Evolutionary conservation across 2,113 vertebrate genomes (phyloP).

Genomic region (Charadrius vociferus): DNA sequence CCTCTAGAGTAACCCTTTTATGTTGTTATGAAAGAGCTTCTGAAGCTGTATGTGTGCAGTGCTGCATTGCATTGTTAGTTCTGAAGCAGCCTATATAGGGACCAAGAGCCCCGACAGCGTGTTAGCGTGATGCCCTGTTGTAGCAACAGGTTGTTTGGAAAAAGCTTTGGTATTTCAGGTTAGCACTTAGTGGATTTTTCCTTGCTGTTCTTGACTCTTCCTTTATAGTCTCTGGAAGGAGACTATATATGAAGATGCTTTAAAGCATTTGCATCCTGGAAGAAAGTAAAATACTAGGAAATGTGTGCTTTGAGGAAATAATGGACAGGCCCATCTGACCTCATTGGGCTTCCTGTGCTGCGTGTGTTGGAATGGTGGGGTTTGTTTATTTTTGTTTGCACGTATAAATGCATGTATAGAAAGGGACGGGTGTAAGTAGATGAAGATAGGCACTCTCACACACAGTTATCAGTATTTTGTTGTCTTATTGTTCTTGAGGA

Average conservation of each 20-base stretch:
- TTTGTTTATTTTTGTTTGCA: background rate
- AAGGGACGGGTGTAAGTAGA: background rate
- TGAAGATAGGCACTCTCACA: background rate
- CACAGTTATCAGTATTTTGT: background rate
- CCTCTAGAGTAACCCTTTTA: background rate
- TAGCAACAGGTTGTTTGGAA: background rate
- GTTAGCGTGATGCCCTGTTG: background rate
- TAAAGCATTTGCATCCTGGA: background rate
- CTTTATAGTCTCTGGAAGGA: background rate
- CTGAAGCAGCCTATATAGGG: background rate
- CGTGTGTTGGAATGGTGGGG: background rate
- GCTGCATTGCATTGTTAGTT: background rate
- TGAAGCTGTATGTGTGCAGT: background rate
- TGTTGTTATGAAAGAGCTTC: background rate
- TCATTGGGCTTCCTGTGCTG: background rate
- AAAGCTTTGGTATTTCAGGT: background rate
- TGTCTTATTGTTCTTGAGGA: background rate
- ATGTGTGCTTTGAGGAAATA: background rate
- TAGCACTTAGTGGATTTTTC: background rate
- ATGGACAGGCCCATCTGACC: too few relatives aligned
- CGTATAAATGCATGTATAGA: too few relatives aligned
- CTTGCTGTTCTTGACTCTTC: background rate
- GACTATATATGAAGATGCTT: background rate
- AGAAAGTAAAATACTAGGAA: background rate
- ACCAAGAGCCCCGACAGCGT: too few relatives aligned